These are phyloP conservation scores for Urocynchramus pylzowi DNA, from an alignment of 2,113 vertebrate species.

Conservation along the genomic window DNA sequence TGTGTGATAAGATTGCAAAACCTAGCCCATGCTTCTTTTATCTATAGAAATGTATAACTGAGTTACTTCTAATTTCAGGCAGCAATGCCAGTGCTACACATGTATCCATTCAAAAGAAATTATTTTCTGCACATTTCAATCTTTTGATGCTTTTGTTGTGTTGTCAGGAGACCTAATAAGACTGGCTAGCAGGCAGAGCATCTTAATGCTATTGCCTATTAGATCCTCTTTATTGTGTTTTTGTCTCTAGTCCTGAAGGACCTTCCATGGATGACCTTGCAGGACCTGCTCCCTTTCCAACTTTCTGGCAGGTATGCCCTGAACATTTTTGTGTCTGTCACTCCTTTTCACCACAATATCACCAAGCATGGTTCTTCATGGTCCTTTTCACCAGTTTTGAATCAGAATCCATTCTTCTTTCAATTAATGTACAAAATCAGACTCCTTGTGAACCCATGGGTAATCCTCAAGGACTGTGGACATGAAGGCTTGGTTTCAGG, in stretches of 20 bases:
- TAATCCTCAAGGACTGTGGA: neutral
- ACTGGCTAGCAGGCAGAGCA: neutral
- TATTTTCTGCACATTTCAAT: neutral
- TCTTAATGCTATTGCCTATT: neutral
- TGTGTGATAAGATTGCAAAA: rapidly evolving
- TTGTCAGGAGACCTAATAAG: neutral
- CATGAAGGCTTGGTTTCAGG: neutral
- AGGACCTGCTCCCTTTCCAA: neutral
- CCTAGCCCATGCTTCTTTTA: neutral
- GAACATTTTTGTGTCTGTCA: neutral
- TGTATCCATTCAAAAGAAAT: neutral
- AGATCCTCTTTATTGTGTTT: neutral
- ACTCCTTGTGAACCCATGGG: neutral
- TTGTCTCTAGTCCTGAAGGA: neutral
- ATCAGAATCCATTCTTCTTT: neutral
- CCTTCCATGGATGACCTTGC: neutral
- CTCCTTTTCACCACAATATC: neutral
- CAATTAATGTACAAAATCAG: neutral
- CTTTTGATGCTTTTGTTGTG: neutral
- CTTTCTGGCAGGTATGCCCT: neutral
- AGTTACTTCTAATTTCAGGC: neutral
- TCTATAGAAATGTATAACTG: neutral
- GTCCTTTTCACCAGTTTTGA: neutral
- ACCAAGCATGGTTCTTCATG: neutral
- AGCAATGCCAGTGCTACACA: neutral